phyloP scores from a whole-genome alignment of 2,797 vertebrate genomes.

The Chiloscyllium punctatum region DNA sequence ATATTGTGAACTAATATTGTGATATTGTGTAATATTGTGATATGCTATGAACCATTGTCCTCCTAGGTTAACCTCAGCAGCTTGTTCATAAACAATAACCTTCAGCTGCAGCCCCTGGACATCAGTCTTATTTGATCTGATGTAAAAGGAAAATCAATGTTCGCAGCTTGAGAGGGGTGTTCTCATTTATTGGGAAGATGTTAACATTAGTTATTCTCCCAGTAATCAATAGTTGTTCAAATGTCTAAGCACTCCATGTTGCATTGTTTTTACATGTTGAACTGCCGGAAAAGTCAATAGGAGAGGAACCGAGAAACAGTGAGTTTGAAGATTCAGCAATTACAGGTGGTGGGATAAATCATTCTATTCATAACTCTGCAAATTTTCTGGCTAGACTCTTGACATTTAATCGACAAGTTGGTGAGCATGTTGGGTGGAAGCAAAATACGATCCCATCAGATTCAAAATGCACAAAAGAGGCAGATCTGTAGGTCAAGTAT shows the following conservation, averaged over 20 bases:
- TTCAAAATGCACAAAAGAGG: neutral
- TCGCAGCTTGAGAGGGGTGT: neutral
- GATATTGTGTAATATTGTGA: neutral
- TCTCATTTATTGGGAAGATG: neutral
- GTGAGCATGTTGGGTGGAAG: neutral
- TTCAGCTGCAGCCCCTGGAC: neutral
- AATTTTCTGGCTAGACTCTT: neutral
- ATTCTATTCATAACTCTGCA: neutral
- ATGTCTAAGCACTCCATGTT: neutral
- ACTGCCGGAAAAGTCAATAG: neutral
- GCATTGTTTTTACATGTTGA: neutral
- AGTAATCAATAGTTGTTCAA: constrained; percentile 5
- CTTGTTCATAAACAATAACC: neutral
- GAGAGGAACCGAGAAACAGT: neutral
- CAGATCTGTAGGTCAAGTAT: neutral
- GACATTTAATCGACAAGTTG: neutral
- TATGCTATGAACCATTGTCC: neutral
- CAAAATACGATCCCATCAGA: neutral
- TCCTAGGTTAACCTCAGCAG: neutral
- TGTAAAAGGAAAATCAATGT: neutral
- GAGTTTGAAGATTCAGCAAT: constrained; percentile 18
- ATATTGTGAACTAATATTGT: neutral
- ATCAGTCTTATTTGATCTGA: neutral
- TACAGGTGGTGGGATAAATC: neutral
- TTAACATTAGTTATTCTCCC: neutral